Percentiles rank a stretch among this genome's conserved stretches.
Evolutionary conservation across 2,888 invertebrate species (phyloP).

Genomic region (Mimachlamys varia): DNA sequence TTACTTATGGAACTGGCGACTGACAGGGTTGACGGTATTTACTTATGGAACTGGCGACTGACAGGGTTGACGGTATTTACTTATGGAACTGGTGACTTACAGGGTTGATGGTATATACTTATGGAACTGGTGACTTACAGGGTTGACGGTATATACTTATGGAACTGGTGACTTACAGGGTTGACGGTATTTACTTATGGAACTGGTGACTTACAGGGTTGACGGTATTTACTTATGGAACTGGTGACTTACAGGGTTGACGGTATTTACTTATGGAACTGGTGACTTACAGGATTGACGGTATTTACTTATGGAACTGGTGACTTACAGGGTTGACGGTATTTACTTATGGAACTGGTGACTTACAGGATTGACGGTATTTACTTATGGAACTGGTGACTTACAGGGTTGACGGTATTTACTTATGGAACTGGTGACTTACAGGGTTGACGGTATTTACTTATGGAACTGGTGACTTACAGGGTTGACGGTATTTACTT

Average conservation of each 20-base stretch:
- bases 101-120: slow-evolving; percentile 55
- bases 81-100: slow-evolving; percentile 47
- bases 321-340: slow-evolving; percentile 58
- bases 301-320: slow-evolving; percentile 44
- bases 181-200: slow-evolving; percentile 53
- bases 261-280: slow-evolving; percentile 46
- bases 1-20: slow-evolving; percentile 38
- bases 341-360: slow-evolving; percentile 40
- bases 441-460: slow-evolving; percentile 61
- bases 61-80: slow-evolving; percentile 61
- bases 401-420: slow-evolving; percentile 61
- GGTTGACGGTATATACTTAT: slow-evolving; percentile 53
- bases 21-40: slow-evolving; percentile 61
- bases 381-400: slow-evolving; percentile 38
- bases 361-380: slow-evolving; percentile 60
- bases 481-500: slow-evolving; percentile 56
- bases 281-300: slow-evolving; percentile 57
- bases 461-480: slow-evolving; percentile 47
- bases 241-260: slow-evolving; percentile 56
- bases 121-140: slow-evolving; percentile 49
- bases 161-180: slow-evolving; percentile 51
- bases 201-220: slow-evolving; percentile 54
- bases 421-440: slow-evolving; percentile 34
- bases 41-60: slow-evolving; percentile 32
- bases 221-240: slow-evolving; percentile 51